Base-by-base conservation (phyloP, 2,113 vertebrate genomes). In the Orycteropus afer region DNA sequence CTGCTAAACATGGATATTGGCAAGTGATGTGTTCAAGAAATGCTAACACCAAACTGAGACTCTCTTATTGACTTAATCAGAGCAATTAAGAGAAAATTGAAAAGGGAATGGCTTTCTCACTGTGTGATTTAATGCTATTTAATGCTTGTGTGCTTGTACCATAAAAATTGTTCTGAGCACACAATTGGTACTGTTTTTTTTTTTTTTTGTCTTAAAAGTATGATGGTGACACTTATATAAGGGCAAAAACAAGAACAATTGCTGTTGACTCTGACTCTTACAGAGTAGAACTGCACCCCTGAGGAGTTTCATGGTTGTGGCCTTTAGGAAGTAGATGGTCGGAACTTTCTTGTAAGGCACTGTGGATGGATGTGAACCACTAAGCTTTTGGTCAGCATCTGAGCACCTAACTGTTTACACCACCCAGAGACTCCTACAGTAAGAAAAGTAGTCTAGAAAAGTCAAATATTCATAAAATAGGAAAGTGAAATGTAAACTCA, bases 161-260 rank as follows among this genome's bases (percentile, higher is more conserved):
- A 69, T 32, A 82, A 25, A 69, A 63, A 47, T 90, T 5, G 25
- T 77, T 57, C 51, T 27, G 63, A 45, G 42, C 57, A 3, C n/a
- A 25, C 81, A 37, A 55, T 18, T 45, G 55, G 29, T 15, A 37
- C 25, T 55, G 55, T 42, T 55, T 95, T 83, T 34, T 71, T 93
- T 81, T 49, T 94, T 85, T n/a, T 78, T 93, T 79, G 59, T 42
- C 83, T 88, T 79, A 47, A 65, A 73, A 67, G 69, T 37, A 29
- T 20, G 27, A 92, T 90, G 34, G 18, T 67, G 20, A n/a, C 42
- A 67, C 78, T 94, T 90, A 29, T 13, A 37, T 69, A 71, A 71
- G 69, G 69, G 15, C 40, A 71, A 71, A 71, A 69, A 40, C 63
- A 65, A 65, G 18, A 34, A 34, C 34, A 37, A 71, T 71, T 23